Conservation (phyloP, 2,888 invertebrate species). For the Hololepta plana region DNA sequence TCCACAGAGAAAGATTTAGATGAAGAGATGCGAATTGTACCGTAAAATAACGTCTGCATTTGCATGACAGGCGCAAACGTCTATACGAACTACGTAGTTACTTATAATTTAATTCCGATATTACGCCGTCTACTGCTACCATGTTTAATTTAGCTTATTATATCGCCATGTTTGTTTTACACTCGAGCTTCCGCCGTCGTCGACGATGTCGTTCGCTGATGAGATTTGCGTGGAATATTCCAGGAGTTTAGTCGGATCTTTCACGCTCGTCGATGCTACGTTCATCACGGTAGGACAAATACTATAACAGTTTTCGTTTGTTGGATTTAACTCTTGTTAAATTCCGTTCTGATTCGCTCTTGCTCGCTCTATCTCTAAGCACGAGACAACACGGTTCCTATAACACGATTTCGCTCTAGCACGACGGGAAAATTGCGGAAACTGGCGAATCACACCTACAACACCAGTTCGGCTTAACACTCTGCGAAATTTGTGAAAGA, state of each 20-base stretch:
- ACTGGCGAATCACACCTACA: too few species aligned
- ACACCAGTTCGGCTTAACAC: too few species aligned
- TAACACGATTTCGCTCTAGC: too few species aligned
- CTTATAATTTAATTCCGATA: conserved; percentile 23
- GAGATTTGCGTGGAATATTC: conserved; percentile 17
- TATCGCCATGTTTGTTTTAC: conserved; percentile 23
- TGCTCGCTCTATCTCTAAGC: conserved; percentile 5
- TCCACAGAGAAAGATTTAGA: not conserved
- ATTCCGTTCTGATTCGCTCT: conserved; percentile 1
- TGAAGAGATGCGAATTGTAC: conserved; percentile 14
- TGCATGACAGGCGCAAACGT: conserved; percentile 19
- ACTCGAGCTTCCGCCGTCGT: conserved; percentile 20
- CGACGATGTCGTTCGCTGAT: conserved; percentile 22
- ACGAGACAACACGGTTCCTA: too few species aligned
- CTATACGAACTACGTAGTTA: conserved; percentile 18
- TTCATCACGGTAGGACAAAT: too few species aligned
- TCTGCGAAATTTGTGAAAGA: too few species aligned
- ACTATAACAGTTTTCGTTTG: too few species aligned
- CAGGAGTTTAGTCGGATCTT: too few species aligned
- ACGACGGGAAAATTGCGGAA: too few species aligned
- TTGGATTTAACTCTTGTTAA: too few species aligned
- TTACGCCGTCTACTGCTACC: conserved; percentile 20
- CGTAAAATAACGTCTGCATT: conserved; percentile 20
- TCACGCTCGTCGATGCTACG: too few species aligned
- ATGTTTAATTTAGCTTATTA: conserved; percentile 25